Evolutionary conservation across 2,113 vertebrate genomes (phyloP), one percentile per base, ranked within the genome.

Genomic region (Odocoileus virginianus): DNA sequence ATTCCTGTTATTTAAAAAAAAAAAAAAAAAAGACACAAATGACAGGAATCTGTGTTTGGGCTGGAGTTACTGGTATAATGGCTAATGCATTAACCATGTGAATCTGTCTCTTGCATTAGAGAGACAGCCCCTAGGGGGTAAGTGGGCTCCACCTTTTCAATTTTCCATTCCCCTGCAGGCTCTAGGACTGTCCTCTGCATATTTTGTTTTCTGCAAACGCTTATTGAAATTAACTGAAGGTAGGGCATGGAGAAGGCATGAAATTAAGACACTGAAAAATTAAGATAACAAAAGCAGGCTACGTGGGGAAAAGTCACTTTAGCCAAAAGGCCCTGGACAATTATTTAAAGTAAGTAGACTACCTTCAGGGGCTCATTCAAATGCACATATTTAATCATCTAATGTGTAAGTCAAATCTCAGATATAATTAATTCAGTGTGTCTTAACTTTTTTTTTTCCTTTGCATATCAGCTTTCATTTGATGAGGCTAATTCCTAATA

Each of bases 281-380:
- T 97, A 97, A 96, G 97, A 96, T 95, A 95, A 87, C 86, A 93
- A 91, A 94, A 97, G 93, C 71, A 93, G 91, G 89, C 83, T 95
- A 84, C 25, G 15, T 7, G 52, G 88, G 88, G 89, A 55, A 97
- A 96, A 97, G 96, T 95, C 97, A 97, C 83, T 97, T 95, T 67
- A 98, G 97, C 96, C 97, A 97, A 93, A 97, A 95, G 96, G 97
- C 96, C 89, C 91, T 97, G 97, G 97, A 98, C 96, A 97, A 97
- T 97, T 97, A 97, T 95, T 98, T 97, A 97, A 98, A 98, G 93
- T 89, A 89, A 98, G 78, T 82, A 71, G 87, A 57, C 15, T 97
- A 96, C 89, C 98, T 97, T 93, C 55, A 78, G 98, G 97, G 97
- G 93, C 87, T 78, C 87, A 90, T 98, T 82, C 81, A 88, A 94